Evolutionary conservation across 2,113 vertebrate species (phyloP).

Genomic region (Otocyon megalotis): DNA sequence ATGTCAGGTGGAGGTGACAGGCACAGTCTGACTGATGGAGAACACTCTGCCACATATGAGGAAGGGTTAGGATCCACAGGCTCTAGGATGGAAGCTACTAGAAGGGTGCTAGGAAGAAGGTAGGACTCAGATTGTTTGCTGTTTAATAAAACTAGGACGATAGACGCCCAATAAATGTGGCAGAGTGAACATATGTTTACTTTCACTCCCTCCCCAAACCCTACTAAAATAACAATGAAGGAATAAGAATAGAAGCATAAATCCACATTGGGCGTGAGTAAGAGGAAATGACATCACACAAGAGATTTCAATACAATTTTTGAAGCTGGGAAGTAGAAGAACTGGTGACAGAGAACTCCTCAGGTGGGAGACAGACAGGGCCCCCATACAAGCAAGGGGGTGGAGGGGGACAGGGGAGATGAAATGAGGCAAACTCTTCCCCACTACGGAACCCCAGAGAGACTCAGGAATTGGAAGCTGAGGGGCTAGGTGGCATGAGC

Average conservation of each 20-base stretch:
- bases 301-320: neutral
- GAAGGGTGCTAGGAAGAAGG: neutral
- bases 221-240: neutral
- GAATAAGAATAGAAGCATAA: neutral
- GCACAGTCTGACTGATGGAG: neutral
- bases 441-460: neutral
- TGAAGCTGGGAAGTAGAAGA: neutral
- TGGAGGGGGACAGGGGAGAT: neutral
- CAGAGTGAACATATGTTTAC: neutral
- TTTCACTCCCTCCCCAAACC: neutral
- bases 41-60: neutral
- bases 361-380: neutral
- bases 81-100: neutral
- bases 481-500: neutral
- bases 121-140: neutral
- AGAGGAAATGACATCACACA: neutral
- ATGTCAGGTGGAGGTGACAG: neutral
- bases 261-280: neutral
- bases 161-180: neutral
- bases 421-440: neutral
- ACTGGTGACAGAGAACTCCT: neutral
- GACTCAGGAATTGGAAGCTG: neutral
- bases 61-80: neutral
- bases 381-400: too few relatives aligned
- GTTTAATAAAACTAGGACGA: neutral